Evolutionary conservation across 2,888 invertebrate species (phyloP), one percentile per base, ranked within the genome.

Genomic region (Abrostola tripartita): DNA sequence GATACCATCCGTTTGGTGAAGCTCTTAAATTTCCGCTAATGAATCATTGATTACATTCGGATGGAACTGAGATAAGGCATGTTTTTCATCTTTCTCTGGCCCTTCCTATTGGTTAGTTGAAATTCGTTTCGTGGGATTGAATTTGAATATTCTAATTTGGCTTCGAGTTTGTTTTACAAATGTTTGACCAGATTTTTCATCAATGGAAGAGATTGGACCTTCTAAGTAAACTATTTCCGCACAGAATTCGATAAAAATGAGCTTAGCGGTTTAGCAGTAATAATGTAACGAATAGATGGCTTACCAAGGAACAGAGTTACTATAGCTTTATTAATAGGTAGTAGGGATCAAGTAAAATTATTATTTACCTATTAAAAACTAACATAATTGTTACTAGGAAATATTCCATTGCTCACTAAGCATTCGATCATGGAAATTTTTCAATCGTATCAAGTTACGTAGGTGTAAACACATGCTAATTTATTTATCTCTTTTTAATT

Each of bases 401-500:
- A 37, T 51, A 51, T 51, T 12, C 51, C 37, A 37, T n/a, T 6
- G 6, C 11, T 11, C 6, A 37, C n/a, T 24, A 24, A n/a, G 11
- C 11, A 6, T 37, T 6, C 6, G 7, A 4, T 37, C 11, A 6
- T n/a, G 14, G 36, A 56, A 8, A 0, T 38, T 50, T 24, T 36
- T 37, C 6, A 47, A 14, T 49, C 5, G 1, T 8, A 36, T 35
- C 37, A 44, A 7, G 7, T 50, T 59, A 52, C 49, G 61, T 59
- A 65, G 62, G 70, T 62, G 76, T 57, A 42, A 51, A 41, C 11
- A 37, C 44, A 63, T 51, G 49, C 37, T 64, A 59, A 59, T 74
- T 64, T 42, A 61, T 58, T 63, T 66, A 66, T 68, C 55, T 42
- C 42, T 47, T 61, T 66, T 61, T 69, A 77, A 78, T 78, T 64